Percentiles rank a stretch among this genome's conserved stretches.
phyloP scores from a whole-genome alignment of 1,140 invertebrate genomes.

The Xylocopa sonorina region DNA sequence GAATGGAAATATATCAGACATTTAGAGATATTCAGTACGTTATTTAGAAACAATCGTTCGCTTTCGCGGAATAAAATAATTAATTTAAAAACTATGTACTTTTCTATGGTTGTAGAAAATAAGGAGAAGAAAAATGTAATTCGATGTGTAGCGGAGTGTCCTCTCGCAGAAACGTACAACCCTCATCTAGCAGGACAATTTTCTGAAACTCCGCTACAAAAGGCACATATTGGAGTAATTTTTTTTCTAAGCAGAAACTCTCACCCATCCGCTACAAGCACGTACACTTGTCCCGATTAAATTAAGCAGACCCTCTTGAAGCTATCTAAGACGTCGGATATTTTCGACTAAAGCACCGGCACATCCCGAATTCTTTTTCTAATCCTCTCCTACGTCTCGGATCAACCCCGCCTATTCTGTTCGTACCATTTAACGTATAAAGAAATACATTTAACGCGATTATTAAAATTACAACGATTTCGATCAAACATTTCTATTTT shows the following conservation, averaged over 20 bases:
- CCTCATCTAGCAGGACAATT: not conserved
- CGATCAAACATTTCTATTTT: too few relatives aligned
- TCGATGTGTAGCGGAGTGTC: too few relatives aligned
- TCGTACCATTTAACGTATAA: too few relatives aligned
- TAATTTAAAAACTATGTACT: too few relatives aligned
- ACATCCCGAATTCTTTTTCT: not conserved
- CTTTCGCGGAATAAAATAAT: too few relatives aligned
- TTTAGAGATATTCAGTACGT: too few relatives aligned
- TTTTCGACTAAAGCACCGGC: not conserved
- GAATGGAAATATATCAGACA: too few relatives aligned
- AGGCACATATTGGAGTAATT: conserved; percentile 4
- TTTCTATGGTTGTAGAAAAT: too few relatives aligned
- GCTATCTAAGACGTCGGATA: not conserved
- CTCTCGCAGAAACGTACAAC: not conserved
- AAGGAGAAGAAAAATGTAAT: too few relatives aligned
- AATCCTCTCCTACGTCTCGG: not conserved
- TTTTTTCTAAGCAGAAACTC: conserved; percentile 3
- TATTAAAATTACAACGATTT: too few relatives aligned
- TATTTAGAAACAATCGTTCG: too few relatives aligned
- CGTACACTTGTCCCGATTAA: not conserved
- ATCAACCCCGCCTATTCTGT: not conserved
- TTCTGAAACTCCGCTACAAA: not conserved
- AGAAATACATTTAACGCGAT: too few relatives aligned
- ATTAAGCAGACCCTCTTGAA: conserved; percentile 6
- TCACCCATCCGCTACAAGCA: not conserved